Base-by-base conservation (phyloP, 2,888 invertebrate species). In the Argyresthia goedartella region DNA sequence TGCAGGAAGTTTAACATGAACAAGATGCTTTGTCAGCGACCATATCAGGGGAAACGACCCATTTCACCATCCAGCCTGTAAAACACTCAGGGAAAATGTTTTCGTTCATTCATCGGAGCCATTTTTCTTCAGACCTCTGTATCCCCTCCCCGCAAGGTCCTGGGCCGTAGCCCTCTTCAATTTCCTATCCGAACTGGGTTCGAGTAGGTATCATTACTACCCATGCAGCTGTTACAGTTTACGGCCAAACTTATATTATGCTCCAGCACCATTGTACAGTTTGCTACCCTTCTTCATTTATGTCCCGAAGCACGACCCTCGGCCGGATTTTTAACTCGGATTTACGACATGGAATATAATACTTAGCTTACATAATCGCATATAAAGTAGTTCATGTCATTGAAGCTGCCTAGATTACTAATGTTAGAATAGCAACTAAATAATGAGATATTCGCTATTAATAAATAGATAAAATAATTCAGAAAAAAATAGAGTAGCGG, bases 221-320 rank as follows among this genome's bases (percentile, higher is more conserved):
- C 65, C 72, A 72, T 72, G 72, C 80, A 81, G 81, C 79, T 81
- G 85, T 81, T 81, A 81, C 82, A 69, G 60, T 80, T 82, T 78
- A 78, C 72, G 72, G 62, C 62, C 67, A 56, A 82, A 82, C 77
- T 82, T 81, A 70, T 75, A 76, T 79, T 77, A 81, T 73, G 74
- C 71, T 72, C 67, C 63, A 58, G 66, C 71, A 71, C 73, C 72
- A 74, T 72, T 75, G 69, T 71, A 69, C 77, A 76, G 65, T 77
- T 76, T 57, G 63, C 62, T 64, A 51, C 48, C 52, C 49, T 43
- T 43, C 65, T 62, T 63, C 64, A 69, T 71, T 73, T 70, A 71
- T 58, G 61, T 56, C 55, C 49, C 56, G 44, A 58, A 59, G 56
- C 58, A 59, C 56, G 57, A 55, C 46, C 53, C 53, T 53, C 45